Evolutionary conservation across 1,140 invertebrate species (phyloP).

Genomic region (Acyrthosiphon pisum): DNA sequence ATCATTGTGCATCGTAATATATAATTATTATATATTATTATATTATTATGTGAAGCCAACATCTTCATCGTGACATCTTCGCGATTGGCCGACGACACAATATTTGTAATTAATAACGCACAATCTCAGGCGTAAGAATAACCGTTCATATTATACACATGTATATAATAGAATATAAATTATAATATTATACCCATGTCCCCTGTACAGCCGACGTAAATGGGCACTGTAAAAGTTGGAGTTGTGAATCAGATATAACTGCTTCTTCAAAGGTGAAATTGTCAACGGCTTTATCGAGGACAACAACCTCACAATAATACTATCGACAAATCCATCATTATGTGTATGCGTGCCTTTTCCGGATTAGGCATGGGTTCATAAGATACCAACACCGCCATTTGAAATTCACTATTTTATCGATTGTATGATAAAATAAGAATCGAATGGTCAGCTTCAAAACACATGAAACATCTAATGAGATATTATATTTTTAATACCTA

Average conservation of each 20-base stretch:
- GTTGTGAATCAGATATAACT: background rate
- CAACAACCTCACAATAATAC: conserved; percentile 10
- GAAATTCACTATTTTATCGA: background rate
- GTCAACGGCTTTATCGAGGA: background rate
- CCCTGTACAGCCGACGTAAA: background rate
- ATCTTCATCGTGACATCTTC: background rate
- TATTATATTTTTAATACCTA: background rate
- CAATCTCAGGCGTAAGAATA: background rate
- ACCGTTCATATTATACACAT: background rate
- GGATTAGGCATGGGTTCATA: background rate
- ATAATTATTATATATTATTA: no score
- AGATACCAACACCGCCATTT: background rate
- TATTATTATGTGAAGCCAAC: background rate
- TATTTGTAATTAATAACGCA: background rate
- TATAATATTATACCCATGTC: background rate
- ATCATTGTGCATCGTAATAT: background rate
- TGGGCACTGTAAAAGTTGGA: background rate
- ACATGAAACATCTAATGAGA: background rate
- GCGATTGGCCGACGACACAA: background rate
- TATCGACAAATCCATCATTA: background rate
- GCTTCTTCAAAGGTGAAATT: conserved; percentile 9
- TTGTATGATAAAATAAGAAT: background rate
- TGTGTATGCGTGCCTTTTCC: background rate
- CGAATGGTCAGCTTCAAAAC: background rate
- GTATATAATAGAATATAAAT: background rate